A percentile compares a stretch with the other conserved stretches of the same genome.
Evolutionary conservation across 2,113 vertebrate genomes (phyloP).

Genomic region (Gavialis gangeticus): DNA sequence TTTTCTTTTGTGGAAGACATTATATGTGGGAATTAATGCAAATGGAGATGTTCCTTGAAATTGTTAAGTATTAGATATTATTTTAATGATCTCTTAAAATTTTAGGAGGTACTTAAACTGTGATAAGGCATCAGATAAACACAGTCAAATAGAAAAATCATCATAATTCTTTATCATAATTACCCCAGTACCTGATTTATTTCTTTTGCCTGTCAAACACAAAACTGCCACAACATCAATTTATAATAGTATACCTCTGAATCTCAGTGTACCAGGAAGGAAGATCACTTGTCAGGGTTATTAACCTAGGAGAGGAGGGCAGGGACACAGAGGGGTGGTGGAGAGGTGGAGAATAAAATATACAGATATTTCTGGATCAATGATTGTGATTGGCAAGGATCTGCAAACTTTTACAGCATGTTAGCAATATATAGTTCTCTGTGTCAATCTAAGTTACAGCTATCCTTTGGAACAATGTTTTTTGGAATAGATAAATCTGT

Average conservation of each 20-base stretch:
- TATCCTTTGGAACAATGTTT: neutral
- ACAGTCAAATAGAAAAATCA: neutral
- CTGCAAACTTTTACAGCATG: neutral
- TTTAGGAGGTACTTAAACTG: neutral
- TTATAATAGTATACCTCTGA: conserved; percentile 1
- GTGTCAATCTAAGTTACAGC: neutral
- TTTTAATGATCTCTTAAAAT: neutral
- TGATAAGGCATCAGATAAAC: neutral
- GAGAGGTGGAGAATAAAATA: neutral
- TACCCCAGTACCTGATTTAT: neutral
- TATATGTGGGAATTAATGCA: neutral
- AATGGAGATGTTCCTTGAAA: neutral
- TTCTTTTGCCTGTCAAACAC: conserved; percentile 9
- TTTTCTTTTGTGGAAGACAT: neutral
- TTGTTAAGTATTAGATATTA: neutral
- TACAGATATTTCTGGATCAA: neutral
- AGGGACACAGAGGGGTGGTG: neutral
- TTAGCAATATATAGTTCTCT: neutral
- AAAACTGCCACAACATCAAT: conserved; percentile 28
- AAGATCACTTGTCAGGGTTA: conserved; percentile 22
- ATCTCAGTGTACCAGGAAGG: neutral
- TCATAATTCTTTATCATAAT: neutral
- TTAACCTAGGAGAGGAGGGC: neutral
- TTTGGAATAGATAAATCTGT: neutral
- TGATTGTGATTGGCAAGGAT: neutral